These are phyloP conservation scores for Agrenia bidenticulata DNA, from an alignment of 2,888 invertebrate genomes.

Conservation along the genomic window DNA sequence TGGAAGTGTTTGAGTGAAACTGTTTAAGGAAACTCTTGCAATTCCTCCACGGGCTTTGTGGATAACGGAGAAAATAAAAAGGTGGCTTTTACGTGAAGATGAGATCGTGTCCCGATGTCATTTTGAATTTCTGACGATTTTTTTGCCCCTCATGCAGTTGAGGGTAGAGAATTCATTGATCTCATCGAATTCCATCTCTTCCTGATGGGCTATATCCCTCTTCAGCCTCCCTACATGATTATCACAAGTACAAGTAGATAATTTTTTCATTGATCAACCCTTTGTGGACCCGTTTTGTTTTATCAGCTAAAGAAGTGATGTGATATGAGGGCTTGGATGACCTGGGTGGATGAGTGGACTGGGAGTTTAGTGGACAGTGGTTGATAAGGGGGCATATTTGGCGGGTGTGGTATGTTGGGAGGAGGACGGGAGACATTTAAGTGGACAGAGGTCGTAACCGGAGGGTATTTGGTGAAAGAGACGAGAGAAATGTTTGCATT, in stretches of 20 bases:
- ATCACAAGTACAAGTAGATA: slow-evolving; percentile 6
- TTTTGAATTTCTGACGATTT: slow-evolving; percentile 51
- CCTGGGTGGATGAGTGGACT: too few species aligned
- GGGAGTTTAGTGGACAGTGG: too few species aligned
- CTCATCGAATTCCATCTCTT: slow-evolving; percentile 50
- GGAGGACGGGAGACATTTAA: neutral
- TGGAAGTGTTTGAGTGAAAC: neutral
- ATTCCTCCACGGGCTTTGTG: slow-evolving; percentile 8
- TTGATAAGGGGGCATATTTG: neutral
- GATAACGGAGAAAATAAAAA: slow-evolving; percentile 47
- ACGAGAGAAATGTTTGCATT: too few species aligned
- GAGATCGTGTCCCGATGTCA: slow-evolving; percentile 45
- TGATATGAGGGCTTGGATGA: too few species aligned
- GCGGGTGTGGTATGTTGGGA: neutral
- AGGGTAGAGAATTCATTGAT: slow-evolving; percentile 49
- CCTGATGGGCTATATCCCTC: slow-evolving; percentile 10
- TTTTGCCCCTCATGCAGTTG: slow-evolving; percentile 25
- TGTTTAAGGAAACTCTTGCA: too few species aligned
- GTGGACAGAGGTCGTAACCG: too few species aligned
- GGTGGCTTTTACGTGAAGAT: slow-evolving; percentile 44
- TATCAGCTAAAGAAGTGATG: too few species aligned
- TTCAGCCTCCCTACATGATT: slow-evolving; percentile 2
- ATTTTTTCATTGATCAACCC: too few species aligned
- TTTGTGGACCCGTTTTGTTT: too few species aligned
- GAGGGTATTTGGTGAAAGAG: too few species aligned